A percentile compares a stretch with the other conserved stretches of the same genome.
These are phyloP conservation scores for Vanessa atalanta DNA, from an alignment of 1,140 invertebrate genomes.

Conservation along the genomic window DNA sequence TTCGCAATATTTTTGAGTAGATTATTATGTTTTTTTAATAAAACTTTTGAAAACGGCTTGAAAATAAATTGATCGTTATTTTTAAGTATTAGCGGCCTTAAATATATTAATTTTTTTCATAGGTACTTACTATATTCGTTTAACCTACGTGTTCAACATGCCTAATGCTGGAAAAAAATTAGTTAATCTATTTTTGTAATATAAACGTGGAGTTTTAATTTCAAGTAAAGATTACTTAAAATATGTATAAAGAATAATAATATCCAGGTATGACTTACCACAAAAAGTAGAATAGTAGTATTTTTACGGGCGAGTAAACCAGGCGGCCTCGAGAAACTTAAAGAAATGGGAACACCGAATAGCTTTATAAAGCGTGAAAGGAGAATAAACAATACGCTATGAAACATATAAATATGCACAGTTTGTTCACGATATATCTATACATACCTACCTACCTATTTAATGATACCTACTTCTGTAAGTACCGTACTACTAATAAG, in stretches of 20 bases:
- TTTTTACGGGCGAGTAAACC: slow-evolving; percentile 23
- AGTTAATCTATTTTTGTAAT: background rate
- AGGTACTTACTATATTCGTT: too few species aligned
- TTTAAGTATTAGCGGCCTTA: too few species aligned
- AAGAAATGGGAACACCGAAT: slow-evolving; percentile 37
- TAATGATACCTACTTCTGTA: too few species aligned
- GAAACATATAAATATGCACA: slow-evolving; percentile 18
- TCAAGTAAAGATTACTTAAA: slow-evolving; percentile 6
- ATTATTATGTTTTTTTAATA: too few species aligned
- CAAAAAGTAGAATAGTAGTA: slow-evolving; percentile 30
- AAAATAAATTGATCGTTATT: too few species aligned
- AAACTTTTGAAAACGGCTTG: too few species aligned
- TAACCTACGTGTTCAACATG: too few species aligned
- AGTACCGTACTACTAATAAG: too few species aligned
- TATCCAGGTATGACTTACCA: slow-evolving; percentile 23
- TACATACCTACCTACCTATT: background rate
- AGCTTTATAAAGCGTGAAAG: slow-evolving; percentile 27
- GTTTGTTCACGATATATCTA: background rate
- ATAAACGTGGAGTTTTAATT: background rate
- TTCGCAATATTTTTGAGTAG: too few species aligned
- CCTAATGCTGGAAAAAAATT: background rate
- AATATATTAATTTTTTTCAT: too few species aligned
- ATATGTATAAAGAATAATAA: slow-evolving; percentile 18
- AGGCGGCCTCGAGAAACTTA: slow-evolving; percentile 35
- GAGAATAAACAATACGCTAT: slow-evolving; percentile 22